Evolutionary conservation across 2,888 invertebrate genomes (phyloP), one percentile per base, ranked within the genome.

Genomic region (Cylindroiulus punctatus): DNA sequence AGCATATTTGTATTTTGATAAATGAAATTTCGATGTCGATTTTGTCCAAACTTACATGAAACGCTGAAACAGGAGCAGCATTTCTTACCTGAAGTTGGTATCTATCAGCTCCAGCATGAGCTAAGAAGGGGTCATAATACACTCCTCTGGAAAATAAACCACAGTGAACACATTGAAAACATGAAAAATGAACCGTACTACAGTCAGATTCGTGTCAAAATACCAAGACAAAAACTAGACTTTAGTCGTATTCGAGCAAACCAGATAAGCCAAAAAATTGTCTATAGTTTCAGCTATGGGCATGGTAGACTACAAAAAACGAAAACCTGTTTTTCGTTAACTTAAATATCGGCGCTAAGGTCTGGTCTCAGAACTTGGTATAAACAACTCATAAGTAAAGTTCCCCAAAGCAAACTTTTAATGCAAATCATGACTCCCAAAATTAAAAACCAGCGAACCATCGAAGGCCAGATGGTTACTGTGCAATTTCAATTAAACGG

Each of bases 81-180:
- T 22, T 17, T 83, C 93, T 94, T 93, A 97, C 97, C 95, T 97
- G 97, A 90, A 97, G 93, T 93, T 97, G 95, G 93, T 96, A 96
- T 93, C 95, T 95, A 93, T 96, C 96, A 90, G 95, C 95, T 89
- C 94, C 94, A 88, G 96, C 96, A 87, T 90, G 90, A 89, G 97
- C 96, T 93, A 98, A 93, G 94, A 97, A 97, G 90, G 97, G 97
- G 93, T 98, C 97, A 93, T 97, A 98, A 93, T 97, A 98, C 89
- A 97, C 95, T 92, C 97, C 96, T 92, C 92, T 94, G 93, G 91
- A 91, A 36, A 7, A 89, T 87, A 88, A 85, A 87, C 10, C 26
- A 76, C 32, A 76, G 76, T 30, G n/a, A 76, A 76, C 26, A 30
- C 30, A 32, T 30, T 76, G 76, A 76, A 26, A 76, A 30, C 30